Evolutionary conservation across 1,140 invertebrate species (phyloP).

Genomic region (Saxidomus purpurata): DNA sequence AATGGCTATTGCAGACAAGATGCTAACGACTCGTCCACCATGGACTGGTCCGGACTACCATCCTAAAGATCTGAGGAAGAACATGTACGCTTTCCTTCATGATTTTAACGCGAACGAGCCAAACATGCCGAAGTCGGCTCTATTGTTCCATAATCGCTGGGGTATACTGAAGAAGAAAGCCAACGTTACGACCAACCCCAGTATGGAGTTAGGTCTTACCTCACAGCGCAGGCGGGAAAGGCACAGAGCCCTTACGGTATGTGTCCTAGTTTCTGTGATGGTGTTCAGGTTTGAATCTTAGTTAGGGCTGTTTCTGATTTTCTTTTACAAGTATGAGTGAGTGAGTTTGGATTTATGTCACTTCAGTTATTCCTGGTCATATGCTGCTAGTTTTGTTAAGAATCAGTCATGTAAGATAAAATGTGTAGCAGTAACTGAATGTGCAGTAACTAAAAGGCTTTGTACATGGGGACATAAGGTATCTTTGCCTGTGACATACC

Average conservation of each 20-base stretch:
- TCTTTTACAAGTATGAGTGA: too few relatives aligned
- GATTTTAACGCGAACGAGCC: conserved; percentile 84
- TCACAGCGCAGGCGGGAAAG: conserved; percentile 71
- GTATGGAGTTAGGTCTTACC: conserved; percentile 79
- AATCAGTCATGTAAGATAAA: too few relatives aligned
- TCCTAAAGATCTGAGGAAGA: conserved; percentile 81
- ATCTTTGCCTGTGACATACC: too few relatives aligned
- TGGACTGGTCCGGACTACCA: conserved; percentile 77
- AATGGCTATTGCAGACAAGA: conserved; percentile 48
- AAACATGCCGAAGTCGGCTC: conserved; percentile 72
- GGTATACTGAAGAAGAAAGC: conserved; percentile 76
- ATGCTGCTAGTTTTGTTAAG: too few relatives aligned
- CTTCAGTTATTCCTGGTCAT: too few relatives aligned
- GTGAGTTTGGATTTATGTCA: background rate
- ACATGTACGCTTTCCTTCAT: conserved; percentile 77
- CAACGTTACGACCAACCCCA: conserved; percentile 70
- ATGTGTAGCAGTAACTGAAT: too few relatives aligned
- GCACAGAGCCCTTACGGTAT: conserved; percentile 77
- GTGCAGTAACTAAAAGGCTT: too few relatives aligned
- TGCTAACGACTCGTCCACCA: conserved; percentile 73
- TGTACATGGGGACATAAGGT: too few relatives aligned
- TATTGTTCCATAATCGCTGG: conserved; percentile 82
- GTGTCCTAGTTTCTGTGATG: conserved; percentile 37
- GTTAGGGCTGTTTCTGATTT: too few relatives aligned
- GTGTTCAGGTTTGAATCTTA: too few relatives aligned